These are phyloP conservation scores for Tetrapedia diversipes DNA, from an alignment of 2,888 invertebrate genomes.

Conservation along the genomic window DNA sequence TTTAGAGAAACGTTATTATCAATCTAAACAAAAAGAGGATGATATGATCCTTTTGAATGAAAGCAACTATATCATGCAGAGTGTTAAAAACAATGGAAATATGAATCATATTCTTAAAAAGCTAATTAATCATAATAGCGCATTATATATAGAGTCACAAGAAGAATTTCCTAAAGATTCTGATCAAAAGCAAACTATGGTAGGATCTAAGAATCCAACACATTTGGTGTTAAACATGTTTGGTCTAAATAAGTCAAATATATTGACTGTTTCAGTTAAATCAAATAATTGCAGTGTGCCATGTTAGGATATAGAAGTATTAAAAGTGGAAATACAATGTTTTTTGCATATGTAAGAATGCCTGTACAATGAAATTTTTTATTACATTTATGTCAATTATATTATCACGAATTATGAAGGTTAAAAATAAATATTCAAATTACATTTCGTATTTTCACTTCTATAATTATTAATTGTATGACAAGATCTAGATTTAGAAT, in stretches of 20 bases:
- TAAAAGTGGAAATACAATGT: constrained; percentile 48
- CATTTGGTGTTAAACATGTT: constrained; percentile 72
- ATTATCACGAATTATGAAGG: constrained; percentile 10
- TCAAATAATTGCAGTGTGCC: constrained; percentile 55
- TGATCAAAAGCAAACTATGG: constrained; percentile 21
- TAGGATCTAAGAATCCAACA: constrained; percentile 58
- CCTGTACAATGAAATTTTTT: constrained; percentile 22
- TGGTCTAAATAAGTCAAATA: constrained; percentile 66
- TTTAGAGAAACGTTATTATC: constrained; percentile 64
- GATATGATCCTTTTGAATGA: background rate
- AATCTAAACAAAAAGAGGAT: constrained; percentile 27
- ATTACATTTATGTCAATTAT: constrained; percentile 25
- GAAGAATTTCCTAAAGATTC: constrained; percentile 37
- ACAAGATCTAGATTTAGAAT: constrained; percentile 31
- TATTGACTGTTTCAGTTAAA: constrained; percentile 55
- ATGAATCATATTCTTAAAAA: constrained; percentile 46
- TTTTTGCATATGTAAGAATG: constrained; percentile 7
- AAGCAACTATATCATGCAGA: constrained; percentile 14
- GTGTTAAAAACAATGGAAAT: constrained; percentile 24
- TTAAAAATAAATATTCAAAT: constrained; percentile 13
- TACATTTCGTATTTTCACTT: constrained; percentile 48
- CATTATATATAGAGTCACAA: constrained; percentile 21
- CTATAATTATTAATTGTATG: constrained; percentile 16
- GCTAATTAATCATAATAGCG: constrained; percentile 48
- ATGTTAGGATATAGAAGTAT: constrained; percentile 52